Evolutionary conservation across 2,113 vertebrate genomes (phyloP), one percentile per base, ranked within the genome.

Genomic region (Brienomyrus brachyistius): DNA sequence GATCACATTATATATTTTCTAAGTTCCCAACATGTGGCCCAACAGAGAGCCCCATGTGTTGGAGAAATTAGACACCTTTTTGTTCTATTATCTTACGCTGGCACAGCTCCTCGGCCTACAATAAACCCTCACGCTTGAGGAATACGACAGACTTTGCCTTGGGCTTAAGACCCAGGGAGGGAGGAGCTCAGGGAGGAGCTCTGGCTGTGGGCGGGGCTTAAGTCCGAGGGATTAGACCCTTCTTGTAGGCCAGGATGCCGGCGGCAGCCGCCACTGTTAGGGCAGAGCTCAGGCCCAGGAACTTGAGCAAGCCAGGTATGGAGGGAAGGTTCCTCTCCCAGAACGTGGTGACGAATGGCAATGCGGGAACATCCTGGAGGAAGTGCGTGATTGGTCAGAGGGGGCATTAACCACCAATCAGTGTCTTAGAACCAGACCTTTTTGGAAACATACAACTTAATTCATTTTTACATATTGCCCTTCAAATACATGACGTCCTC

Each of bases 281-380:
- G 90, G 97, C 86, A 89, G 96, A 91, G 74, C 97, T 97, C 91
- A 96, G 91, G 52, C 97, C 97, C 90, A 97, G 45, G 80, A 99
- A 90, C 91, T 94, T 98, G 23, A 99, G 89, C 90, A 98, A 93
- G 40, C 97, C 98, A 0, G 96, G 95, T 2, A 99, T 96, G 0
- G 98, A 99, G 0, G 98, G 98, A 93, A 97, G 87, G 88, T 99
- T 96, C 91, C 97, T 97, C 94, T 99, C 97, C 97, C 96, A 97
- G 93, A 99, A 99, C 80, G 96, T 97, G 59, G 94, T 96, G 88
- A 93, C 93, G 88, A 98, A 97, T 3, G 97, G 97, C 56, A 91
- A 89, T 0, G 95, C 94, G 23, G 97, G 97, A n/a, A 99, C 95
- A 80, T 99, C 98, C 98, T 99, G 94, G 15, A 91, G 88, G 51